Base-by-base conservation (phyloP, 1,140 invertebrate genomes). In the Sarcophaga bullata region DNA sequence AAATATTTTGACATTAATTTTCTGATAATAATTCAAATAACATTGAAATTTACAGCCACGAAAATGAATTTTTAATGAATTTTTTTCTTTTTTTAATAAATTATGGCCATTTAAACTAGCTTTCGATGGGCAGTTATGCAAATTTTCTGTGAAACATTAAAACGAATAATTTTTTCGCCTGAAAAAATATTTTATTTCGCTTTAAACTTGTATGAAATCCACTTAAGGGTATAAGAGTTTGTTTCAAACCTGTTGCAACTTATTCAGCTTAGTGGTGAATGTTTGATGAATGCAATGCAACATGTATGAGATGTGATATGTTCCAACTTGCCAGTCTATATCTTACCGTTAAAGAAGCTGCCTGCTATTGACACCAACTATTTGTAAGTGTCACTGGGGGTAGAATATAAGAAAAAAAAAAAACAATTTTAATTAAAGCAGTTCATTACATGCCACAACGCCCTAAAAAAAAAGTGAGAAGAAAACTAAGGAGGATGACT, bases 361-460 rank as follows among this genome's bases (percentile, higher is more conserved):
- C n/a, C 62, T 19, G 62, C 11, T 75, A 75, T 75, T 75, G 73
- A 75, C 73, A 75, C 37, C 13, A 75, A 75, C 73, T 75, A 75
- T 75, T 75, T 48, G 73, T 75, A 75, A 75, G 73, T 75, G 73
- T 75, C 73, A 75, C 37, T 75, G 46, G 46, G 46, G 8, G 5
- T 15, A 75, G n/a, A 48, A 11, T 15, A 75, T 15, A 75, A 48
- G 15, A 48, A 46, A 46, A 75, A 75, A 46, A 75, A 75, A 75
- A 48, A n/a, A n/a, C n/a, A n/a, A n/a, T 72, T 19, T 37, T 37
- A 37, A 37, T 15, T 58, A 58, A 58, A 58, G n/a, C 15, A 48
- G 73, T 75, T 75, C 37, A 73, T 46, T 73, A 46, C 72, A 25
- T 3, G 46, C 10, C 73, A 75, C 25, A 48, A 75, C 46, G 73